These are phyloP conservation scores for Ferdinandea cuprea DNA, from an alignment of 2,888 invertebrate species.

Conservation along the genomic window DNA sequence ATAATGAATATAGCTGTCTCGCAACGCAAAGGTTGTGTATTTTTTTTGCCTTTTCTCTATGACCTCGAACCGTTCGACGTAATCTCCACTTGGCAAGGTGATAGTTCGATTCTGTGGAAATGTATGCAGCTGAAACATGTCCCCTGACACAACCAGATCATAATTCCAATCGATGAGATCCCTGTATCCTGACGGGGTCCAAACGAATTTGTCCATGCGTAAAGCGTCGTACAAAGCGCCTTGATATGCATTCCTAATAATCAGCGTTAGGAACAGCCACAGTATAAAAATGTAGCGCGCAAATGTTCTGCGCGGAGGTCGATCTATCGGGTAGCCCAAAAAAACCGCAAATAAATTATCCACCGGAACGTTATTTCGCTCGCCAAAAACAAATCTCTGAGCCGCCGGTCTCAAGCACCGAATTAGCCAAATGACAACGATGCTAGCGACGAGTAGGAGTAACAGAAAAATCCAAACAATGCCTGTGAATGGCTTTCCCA, in stretches of 20 bases:
- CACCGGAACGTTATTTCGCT: conserved; percentile 70
- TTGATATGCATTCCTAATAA: conserved; percentile 80
- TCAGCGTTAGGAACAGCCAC: conserved; percentile 78
- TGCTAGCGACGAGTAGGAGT: conserved; percentile 16
- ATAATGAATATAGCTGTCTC: too few species aligned
- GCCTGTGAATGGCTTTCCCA: conserved; percentile 76
- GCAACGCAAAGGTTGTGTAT: too few species aligned
- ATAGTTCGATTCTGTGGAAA: too few species aligned
- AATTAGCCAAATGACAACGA: conserved; percentile 10
- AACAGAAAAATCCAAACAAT: conserved; percentile 75
- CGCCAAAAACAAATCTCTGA: conserved; percentile 71
- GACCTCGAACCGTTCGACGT: too few species aligned
- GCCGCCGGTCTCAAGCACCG: neutral
- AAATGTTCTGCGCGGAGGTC: conserved; percentile 75
- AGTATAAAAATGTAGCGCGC: conserved; percentile 77
- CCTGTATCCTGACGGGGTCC: conserved; percentile 74
- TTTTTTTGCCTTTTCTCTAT: too few species aligned
- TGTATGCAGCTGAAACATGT: too few species aligned
- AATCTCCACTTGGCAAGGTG: too few species aligned
- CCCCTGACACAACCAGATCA: neutral
- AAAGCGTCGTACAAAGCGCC: conserved; percentile 79
- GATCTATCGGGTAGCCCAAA: conserved; percentile 77
- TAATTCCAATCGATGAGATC: conserved; percentile 71
- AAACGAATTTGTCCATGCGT: conserved; percentile 74
- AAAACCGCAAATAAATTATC: conserved; percentile 75